Evolutionary conservation across 92 coral and sea anemone genomes (phyloP), one percentile per base, ranked within the genome.

Genomic region (Actinostola sp.): DNA sequence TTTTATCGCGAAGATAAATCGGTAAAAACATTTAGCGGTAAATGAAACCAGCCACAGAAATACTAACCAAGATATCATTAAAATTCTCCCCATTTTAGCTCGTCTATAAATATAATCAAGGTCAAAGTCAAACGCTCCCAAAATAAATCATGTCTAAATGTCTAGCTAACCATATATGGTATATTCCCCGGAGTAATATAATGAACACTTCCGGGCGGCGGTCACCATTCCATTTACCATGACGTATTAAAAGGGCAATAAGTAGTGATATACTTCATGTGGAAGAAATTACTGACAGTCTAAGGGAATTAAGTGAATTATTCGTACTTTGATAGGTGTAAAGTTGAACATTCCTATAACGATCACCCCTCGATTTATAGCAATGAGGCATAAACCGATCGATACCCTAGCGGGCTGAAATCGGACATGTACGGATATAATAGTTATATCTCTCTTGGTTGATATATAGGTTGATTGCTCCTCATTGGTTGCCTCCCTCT

Each of bases 231-330:
- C 42, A 36, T 36, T 36, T 36, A 36, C 4, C 39, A 25, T 57
- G 36, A 29, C 63, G 63, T 57, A n/a, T n/a, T 20, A 53, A 35
- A 14, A 27, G 63, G 63, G 63, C 63, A 57, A 29, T 57, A 57
- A 57, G 13, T 57, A 29, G 4, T 30, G 36, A 57, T 57, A 30
- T 57, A 27, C 36, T 30, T 14, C 11, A 25, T 16, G 63, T 28
- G 39, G 19, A 13, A 30, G 35, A 46, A 13, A 46, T 6, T 46
- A 46, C 8, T 46, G 19, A 46, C 53, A 19, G 23, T 13, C 2
- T 46, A 6, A 6, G 4, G 23, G 15, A 46, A 46, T 3, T 46
- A 13, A 46, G 45, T 36, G 42, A 36, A 36, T 36, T n/a, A n/a
- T n/a, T n/a, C n/a, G n/a, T n/a, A n/a, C n/a, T n/a, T n/a, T n/a